Evolutionary conservation across 2,797 vertebrate species (phyloP), one percentile per base, ranked within the genome.

Genomic region (Mormyrus hasselquistii): DNA sequence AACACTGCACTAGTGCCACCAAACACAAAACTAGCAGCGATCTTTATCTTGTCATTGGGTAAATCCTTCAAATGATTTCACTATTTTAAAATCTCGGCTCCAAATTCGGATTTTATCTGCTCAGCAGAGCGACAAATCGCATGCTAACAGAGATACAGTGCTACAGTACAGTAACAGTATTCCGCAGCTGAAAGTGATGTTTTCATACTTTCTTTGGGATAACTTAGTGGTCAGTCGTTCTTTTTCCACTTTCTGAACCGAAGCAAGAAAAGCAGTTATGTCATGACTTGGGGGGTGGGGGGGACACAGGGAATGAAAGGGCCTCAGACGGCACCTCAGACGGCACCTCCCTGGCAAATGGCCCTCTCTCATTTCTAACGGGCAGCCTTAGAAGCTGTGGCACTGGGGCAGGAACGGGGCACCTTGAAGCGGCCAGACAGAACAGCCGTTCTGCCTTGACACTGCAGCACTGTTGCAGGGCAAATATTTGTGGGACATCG

Each of bases 401-500:
- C 14, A 88, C 49, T 8, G 16, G 38, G 12, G 38, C 47, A 16
- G 19, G 22, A 25, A 29, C 25, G 4, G 34, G 29, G 53, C 44
- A 34, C 62, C 29, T 88, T 55, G 59, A 44, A 38, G 10, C 57
- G 8, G 57, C 29, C 84, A 88, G 88, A 90, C 91, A 88, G 92
- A 79, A 55, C 89, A 7, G 55, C 91, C 89, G 89, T 89, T 92
- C 59, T 89, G 88, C 34, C 14, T 83, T 85, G 65, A 92, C 90
- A 93, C 92, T 92, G 90, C 47, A 50, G 79, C 89, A 90, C 89
- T 92, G 90, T 92, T 92, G 86, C 52, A 88, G 49, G 79, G 89
- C 79, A 91, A 87, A 91, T 92, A 89, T 93, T 92, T 91, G 91
- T 91, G 89, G 91, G 90, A 90, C 85, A 89, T 88, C 52, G 88